These are phyloP conservation scores for Callospermophilus lateralis DNA, from an alignment of 2,113 vertebrate genomes.

Conservation along the genomic window DNA sequence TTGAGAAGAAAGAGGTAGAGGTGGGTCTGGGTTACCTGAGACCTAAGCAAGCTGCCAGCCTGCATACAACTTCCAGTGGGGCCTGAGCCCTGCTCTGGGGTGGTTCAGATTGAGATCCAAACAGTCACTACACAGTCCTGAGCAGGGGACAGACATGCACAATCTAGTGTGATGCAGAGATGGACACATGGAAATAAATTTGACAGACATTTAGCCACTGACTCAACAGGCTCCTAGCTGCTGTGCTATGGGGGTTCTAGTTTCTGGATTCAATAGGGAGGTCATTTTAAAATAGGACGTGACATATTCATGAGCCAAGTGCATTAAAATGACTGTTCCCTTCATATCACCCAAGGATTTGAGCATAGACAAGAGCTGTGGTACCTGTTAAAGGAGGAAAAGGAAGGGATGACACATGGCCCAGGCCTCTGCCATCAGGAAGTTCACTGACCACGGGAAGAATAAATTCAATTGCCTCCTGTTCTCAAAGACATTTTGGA, in stretches of 20 bases:
- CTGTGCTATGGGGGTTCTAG: neutral
- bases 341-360: neutral
- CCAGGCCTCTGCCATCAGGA: neutral
- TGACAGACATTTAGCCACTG: neutral
- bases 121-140: neutral
- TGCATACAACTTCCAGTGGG: neutral
- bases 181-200: neutral
- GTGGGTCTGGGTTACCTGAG: neutral
- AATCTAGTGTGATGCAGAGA: neutral
- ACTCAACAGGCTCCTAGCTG: neutral
- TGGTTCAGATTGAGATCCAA: neutral
- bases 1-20: neutral
- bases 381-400: neutral
- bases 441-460: neutral
- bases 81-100: neutral
- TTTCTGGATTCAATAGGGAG: neutral
- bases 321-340: neutral
- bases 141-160: neutral
- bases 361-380: neutral
- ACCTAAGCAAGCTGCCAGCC: neutral
- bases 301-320: neutral
- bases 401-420: accelerated
- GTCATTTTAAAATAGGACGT: neutral
- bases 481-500: neutral
- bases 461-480: neutral